Evolutionary conservation across 2,113 vertebrate genomes (phyloP), one percentile per base, ranked within the genome.

Genomic region (Embiotoca jacksoni): DNA sequence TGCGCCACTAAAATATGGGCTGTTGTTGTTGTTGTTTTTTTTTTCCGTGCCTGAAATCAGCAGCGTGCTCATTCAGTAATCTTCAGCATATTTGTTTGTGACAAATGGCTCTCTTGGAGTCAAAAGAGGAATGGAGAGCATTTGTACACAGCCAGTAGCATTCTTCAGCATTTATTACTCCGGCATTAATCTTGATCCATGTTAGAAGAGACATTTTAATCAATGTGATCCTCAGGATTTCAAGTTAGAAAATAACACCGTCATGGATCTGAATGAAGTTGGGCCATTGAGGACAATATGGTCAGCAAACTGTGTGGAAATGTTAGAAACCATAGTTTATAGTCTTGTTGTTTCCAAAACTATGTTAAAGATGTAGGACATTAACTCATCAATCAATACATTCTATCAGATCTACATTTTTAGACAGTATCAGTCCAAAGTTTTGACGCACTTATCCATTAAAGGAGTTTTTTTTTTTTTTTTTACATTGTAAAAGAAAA

Each of bases 21-120:
- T 33, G 39, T 36, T 30, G 2, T 74, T 41, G 30, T 53, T 44
- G 33, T 41, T 23, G 15, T 32, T 33, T 6, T 30, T 8, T n/a
- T 52, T 53, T 36, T 15, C 11, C 57, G 55, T 7, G 67, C 36
- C 64, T 59, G 66, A 53, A 75, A 84, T 80, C 73, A 39, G 75
- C 71, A 4, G 69, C 58, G 0, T 57, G 59, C 78, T 82, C 70
- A 15, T 66, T 80, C 72, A 36, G 68, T 70, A 81, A 88, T 82
- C 58, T 76, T 47, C 83, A 62, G 35, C 85, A 78, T 80, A 82
- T 84, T 82, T 71, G 55, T 76, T 72, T 81, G 72, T 83, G 85
- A 86, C 59, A 74, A 89, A 89, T 87, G 78, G 73, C 76, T 83
- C 64, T 47, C 32, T 73, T 10, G 1, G 46, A 81, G 72, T 72